These are phyloP conservation scores for Meliscaeva auricollis DNA, from an alignment of 2,888 invertebrate species.

Conservation along the genomic window DNA sequence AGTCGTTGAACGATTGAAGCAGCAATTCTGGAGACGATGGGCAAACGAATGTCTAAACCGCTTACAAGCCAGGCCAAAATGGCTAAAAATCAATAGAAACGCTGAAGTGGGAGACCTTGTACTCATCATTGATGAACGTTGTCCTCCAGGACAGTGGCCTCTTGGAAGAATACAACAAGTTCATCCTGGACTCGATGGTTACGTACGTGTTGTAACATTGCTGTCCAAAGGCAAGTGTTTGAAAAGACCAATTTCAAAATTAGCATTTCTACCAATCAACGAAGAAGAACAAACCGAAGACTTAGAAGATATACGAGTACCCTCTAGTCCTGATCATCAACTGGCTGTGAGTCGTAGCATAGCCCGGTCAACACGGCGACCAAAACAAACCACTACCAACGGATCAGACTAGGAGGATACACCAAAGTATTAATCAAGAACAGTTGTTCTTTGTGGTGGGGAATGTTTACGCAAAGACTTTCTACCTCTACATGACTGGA, in stretches of 20 bases:
- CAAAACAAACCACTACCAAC: background rate
- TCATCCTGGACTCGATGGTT: slow-evolving; percentile 33
- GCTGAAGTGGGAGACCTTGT: slow-evolving; percentile 6
- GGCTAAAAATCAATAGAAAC: background rate
- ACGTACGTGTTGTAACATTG: slow-evolving; percentile 18
- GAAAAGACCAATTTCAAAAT: background rate
- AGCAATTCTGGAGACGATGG: slow-evolving; percentile 27
- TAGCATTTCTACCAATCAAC: background rate
- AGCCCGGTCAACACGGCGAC: slow-evolving; percentile 3
- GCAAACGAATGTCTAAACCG: slow-evolving; percentile 10
- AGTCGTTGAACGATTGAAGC: background rate
- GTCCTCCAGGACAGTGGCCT: slow-evolving; percentile 5
- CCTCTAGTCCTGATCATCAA: background rate
- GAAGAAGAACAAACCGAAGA: background rate
- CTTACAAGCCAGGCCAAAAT: slow-evolving; percentile 18
- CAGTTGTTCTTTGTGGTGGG: slow-evolving; percentile 1
- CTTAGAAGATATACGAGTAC: background rate
- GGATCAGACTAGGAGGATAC: background rate
- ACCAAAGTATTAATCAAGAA: background rate
- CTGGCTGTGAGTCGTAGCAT: slow-evolving; percentile 9
- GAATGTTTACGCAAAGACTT: too few relatives aligned
- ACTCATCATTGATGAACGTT: slow-evolving; percentile 1
- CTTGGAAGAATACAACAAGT: slow-evolving; percentile 14
- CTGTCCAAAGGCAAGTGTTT: background rate
- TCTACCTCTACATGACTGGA: too few relatives aligned